These are phyloP conservation scores for Melanostoma mellinum DNA, from an alignment of 2,888 invertebrate genomes.

Conservation along the genomic window DNA sequence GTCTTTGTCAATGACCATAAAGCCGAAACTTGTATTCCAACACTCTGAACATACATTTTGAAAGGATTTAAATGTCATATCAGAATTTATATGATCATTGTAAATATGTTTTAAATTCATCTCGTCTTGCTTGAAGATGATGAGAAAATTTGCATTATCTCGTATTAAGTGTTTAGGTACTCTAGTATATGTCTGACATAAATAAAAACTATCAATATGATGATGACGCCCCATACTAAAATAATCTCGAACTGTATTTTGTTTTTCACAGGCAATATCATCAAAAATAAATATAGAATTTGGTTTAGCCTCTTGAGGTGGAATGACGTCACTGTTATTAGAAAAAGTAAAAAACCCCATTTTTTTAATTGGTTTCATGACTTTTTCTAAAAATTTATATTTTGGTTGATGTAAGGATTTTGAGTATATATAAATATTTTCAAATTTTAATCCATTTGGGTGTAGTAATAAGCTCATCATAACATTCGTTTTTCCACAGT, in stretches of 20 bases:
- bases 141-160: too few species aligned
- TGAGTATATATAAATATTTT: slow-evolving; percentile 79
- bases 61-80: too few species aligned
- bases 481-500: slow-evolving; percentile 79
- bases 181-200: too few species aligned
- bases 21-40: too few species aligned
- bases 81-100: too few species aligned
- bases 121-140: too few species aligned
- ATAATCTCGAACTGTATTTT: slow-evolving; percentile 74
- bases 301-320: slow-evolving; percentile 67
- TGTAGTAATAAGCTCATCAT: slow-evolving; percentile 76
- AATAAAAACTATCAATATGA: slow-evolving; percentile 77
- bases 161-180: too few species aligned
- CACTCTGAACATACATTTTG: too few species aligned
- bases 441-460: slow-evolving; percentile 77
- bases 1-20: too few species aligned
- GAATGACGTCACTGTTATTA: slow-evolving; percentile 61
- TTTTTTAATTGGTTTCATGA: slow-evolving; percentile 61
- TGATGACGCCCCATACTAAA: slow-evolving; percentile 77
- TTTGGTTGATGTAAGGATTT: slow-evolving; percentile 75
- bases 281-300: slow-evolving; percentile 80
- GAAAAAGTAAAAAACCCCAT: slow-evolving; percentile 58
- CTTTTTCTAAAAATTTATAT: slow-evolving; percentile 71
- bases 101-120: too few species aligned
- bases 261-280: slow-evolving; percentile 78